Evolutionary conservation across 23 tunicate genomes (phyloP).

Genomic region (Ciona savignyi): DNA sequence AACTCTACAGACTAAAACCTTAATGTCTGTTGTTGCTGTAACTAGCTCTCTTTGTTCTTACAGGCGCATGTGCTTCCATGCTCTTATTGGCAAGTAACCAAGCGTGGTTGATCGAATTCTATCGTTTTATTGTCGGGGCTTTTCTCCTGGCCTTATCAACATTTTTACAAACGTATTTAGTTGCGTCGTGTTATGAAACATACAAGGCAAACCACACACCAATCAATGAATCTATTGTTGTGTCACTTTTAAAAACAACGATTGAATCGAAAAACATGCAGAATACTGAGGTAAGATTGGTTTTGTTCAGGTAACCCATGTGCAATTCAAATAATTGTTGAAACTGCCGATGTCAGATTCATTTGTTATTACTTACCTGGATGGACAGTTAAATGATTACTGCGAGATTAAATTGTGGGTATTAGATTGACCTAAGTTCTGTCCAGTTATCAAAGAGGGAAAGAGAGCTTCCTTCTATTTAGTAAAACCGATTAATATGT

Average conservation of each 20-base stretch:
- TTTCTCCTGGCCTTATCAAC: slow-evolving; percentile 9
- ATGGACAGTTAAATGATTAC: no score
- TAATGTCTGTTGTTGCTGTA: not conserved
- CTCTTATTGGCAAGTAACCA: slow-evolving; percentile 6
- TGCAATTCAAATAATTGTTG: not conserved
- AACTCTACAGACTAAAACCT: not conserved
- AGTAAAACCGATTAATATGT: no score
- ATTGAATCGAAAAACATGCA: not conserved
- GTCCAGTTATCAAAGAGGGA: no score
- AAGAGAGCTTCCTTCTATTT: no score
- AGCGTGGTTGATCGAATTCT: slow-evolving; percentile 13
- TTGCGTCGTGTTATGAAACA: slow-evolving; percentile 17
- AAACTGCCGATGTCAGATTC: no score
- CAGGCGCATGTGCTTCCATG: slow-evolving; percentile 10
- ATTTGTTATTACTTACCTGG: no score
- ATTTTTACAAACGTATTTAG: slow-evolving; percentile 4
- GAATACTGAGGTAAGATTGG: slow-evolving; percentile 1
- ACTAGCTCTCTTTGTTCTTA: not conserved
- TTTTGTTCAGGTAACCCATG: not conserved
- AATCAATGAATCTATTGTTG: slow-evolving; percentile 10
- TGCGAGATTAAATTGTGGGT: no score
- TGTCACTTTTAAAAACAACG: slow-evolving; percentile 2
- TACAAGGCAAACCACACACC: not conserved
- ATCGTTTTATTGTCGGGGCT: slow-evolving; percentile 8
- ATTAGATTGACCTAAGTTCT: no score